A percentile compares a stretch with the other conserved stretches of the same genome.
These are phyloP conservation scores for Opisthocomus hoazin DNA, from an alignment of 2,113 vertebrate species.

Conservation along the genomic window DNA sequence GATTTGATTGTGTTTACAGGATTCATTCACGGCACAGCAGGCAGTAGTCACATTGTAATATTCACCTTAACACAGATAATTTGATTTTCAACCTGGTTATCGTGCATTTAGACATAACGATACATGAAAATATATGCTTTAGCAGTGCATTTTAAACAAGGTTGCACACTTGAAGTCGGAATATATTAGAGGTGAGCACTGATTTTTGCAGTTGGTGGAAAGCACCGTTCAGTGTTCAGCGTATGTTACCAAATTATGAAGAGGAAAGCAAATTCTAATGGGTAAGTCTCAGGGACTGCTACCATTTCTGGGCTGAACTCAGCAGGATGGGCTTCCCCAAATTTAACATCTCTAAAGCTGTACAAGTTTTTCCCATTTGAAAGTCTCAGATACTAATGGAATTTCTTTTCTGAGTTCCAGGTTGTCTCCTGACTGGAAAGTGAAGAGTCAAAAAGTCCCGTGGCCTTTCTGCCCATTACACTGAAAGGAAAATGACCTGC, in stretches of 20 bases:
- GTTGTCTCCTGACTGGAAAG: not conserved
- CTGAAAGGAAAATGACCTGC: not conserved
- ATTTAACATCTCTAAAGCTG: not conserved
- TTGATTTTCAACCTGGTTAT: conserved; percentile 82
- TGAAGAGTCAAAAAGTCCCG: not conserved
- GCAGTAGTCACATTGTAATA: conserved; percentile 79
- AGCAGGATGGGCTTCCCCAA: not conserved
- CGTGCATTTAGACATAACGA: conserved; percentile 78
- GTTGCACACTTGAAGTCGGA: conserved; percentile 82
- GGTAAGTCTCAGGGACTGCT: not conserved
- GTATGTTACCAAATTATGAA: conserved; percentile 25
- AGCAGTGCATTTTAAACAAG: conserved; percentile 82
- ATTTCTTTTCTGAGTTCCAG: not conserved
- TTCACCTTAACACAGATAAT: conserved; percentile 80
- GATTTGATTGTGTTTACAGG: conserved; percentile 81
- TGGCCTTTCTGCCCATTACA: not conserved
- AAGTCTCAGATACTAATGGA: not conserved
- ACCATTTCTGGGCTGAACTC: not conserved
- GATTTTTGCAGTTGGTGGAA: conserved; percentile 59
- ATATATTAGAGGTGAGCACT: conserved; percentile 72
- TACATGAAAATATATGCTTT: conserved; percentile 83
- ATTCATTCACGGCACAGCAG: conserved; percentile 88
- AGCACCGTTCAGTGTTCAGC: conserved; percentile 14
- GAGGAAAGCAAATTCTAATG: not conserved
- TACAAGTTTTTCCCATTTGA: not conserved